These are phyloP conservation scores for Crossaster papposus DNA, from an alignment of 53 echinoderm and acorn worm genomes.

Conservation along the genomic window DNA sequence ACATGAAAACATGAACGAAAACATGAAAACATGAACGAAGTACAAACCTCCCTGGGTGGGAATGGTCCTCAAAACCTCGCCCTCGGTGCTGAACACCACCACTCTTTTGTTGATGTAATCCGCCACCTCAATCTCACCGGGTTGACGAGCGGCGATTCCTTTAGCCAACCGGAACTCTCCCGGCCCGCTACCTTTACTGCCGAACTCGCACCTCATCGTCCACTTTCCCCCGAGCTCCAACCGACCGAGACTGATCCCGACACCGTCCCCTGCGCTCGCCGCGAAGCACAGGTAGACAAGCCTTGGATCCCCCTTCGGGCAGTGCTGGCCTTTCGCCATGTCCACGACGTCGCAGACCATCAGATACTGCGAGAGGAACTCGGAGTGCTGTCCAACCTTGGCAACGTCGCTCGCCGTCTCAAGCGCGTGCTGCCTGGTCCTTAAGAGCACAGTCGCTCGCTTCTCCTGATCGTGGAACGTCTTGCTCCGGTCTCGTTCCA, in stretches of 20 bases:
- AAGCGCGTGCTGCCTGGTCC: not conserved
- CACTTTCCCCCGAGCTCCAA: conserved; percentile 21
- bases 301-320: not conserved
- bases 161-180: conserved; percentile 26
- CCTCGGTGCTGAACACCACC: conserved; percentile 7
- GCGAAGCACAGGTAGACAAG: not conserved
- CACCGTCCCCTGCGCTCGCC: not conserved
- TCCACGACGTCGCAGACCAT: not conserved
- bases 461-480: not conserved
- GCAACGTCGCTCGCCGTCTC: not conserved
- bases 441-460: not conserved
- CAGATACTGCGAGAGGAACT: conserved; percentile 10
- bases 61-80: conserved; percentile 1
- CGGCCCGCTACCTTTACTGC: not conserved
- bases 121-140: conserved; percentile 15
- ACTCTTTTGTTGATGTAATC: conserved; percentile 31
- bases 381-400: not conserved
- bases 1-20: too few relatives aligned
- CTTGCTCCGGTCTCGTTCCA: not conserved
- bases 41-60: not conserved
- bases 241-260: not conserved
- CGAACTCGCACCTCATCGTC: conserved; percentile 9
- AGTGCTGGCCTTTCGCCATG: not conserved
- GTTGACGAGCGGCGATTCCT: conserved; percentile 20
- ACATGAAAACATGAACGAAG: not conserved